Conservation (phyloP, 2,113 vertebrate species). For the Mesoclemmys tuberculata region DNA sequence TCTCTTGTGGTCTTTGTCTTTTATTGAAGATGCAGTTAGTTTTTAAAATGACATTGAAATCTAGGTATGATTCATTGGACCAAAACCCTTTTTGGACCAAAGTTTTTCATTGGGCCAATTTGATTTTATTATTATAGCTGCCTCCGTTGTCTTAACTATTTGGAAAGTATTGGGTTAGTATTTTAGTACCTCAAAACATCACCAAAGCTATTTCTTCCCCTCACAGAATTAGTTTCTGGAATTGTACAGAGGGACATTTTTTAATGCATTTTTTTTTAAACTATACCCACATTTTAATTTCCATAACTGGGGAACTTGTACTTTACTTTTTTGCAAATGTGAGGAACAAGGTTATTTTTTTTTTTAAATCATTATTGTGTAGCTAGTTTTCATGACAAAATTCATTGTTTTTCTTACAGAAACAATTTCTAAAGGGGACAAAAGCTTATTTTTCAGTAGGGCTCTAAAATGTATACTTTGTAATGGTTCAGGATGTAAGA, state of each 20-base stretch:
- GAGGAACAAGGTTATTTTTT: neutral
- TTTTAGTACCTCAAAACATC: slow-evolving; percentile 17
- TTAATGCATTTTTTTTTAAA: neutral
- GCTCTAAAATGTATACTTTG: neutral
- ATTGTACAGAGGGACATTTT: neutral
- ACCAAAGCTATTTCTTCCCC: neutral
- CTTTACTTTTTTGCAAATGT: neutral
- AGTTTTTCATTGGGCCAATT: neutral
- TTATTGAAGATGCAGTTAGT: neutral
- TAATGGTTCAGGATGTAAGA: neutral
- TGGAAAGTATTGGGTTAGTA: neutral
- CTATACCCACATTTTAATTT: neutral
- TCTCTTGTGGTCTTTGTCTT: slow-evolving; percentile 6
- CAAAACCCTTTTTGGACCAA: neutral
- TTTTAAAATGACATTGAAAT: slow-evolving; percentile 13
- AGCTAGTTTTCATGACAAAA: neutral
- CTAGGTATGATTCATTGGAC: neutral
- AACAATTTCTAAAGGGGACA: slow-evolving; percentile 10
- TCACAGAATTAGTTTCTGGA: neutral
- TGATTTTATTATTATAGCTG: slow-evolving; percentile 1
- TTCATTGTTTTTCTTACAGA: neutral
- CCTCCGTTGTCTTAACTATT: neutral
- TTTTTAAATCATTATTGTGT: neutral
- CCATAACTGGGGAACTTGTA: neutral
- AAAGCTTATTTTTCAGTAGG: neutral